Evolutionary conservation across 2,113 vertebrate species (phyloP), one percentile per base, ranked within the genome.

Genomic region (Pao palembangensis): DNA sequence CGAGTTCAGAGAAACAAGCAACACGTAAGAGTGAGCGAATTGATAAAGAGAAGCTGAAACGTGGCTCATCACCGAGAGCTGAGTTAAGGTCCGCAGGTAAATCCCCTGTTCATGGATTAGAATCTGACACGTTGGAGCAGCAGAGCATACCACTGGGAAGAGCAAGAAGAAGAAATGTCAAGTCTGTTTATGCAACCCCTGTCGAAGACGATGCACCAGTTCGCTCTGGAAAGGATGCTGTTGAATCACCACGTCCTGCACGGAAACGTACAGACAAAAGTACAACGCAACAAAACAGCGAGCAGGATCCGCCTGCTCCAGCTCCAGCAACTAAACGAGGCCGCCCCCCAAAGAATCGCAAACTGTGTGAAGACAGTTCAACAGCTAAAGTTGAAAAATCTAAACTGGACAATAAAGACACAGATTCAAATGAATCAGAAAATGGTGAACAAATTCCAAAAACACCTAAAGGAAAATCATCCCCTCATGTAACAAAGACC

Each of bases 11-110:
- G 81, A 98, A 98, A 74, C 95, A 90, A 0, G 94, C 92, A 58
- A 98, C 94, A 0, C 93, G 96, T 46, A 99, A 99, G 79, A 99
- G 97, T 0, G 95, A 98, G 74, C 92, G 97, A 44, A 98, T 98
- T 63, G 97, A 99, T 82, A 93, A 93, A 61, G 96, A 99, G 55
- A 99, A 96, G 44, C 88, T 94, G 0, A 99, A 95, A 80, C 89
- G 96, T 43, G 95, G 94, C 0, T 92, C 71, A 15, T 99, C 96
- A 31, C 96, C 97, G 34, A 94, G 96, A 52, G 95, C 92, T 34
- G 97, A 98, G 50, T 87, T 87, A 0, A 93, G 93, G 72, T 92
- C 92, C 0, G 87, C 93, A 50, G 88, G 90, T 54, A 98, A 96
- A 85, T 96, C 95, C 51, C 94, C 95, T 0, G 92, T 91, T 73